Evolutionary conservation across 1,140 invertebrate species (phyloP).

Genomic region (Nilaparvata lugens): DNA sequence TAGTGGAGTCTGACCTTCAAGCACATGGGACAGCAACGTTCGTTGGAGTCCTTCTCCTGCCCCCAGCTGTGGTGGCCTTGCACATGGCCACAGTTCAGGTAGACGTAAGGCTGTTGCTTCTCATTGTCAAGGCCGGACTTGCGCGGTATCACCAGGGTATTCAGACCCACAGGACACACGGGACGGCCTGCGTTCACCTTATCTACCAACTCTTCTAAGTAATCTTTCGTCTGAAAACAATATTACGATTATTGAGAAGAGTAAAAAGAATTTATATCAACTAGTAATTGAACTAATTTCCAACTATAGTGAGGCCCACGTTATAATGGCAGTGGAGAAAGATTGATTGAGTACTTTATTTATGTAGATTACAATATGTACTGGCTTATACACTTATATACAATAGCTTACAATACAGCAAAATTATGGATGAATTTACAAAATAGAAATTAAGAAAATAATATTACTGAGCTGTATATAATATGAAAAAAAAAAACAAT

Average conservation of each 20-base stretch:
- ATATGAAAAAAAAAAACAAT: too few relatives aligned
- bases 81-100: constrained; percentile 96
- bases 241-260: too few relatives aligned
- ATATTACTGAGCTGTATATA: too few relatives aligned
- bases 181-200: constrained; percentile 94
- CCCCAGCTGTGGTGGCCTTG: constrained; percentile 85
- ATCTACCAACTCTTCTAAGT: constrained; percentile 88
- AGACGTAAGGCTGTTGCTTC: constrained; percentile 91
- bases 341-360: too few relatives aligned
- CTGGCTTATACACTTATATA: too few relatives aligned
- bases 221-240: constrained; percentile 67
- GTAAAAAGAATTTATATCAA: neutral
- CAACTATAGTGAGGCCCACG: too few relatives aligned
- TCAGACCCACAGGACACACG: constrained; percentile 98
- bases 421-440: too few relatives aligned
- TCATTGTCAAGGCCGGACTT: constrained; percentile 59
- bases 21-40: constrained; percentile 89
- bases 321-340: too few relatives aligned
- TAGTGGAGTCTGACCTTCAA: constrained; percentile 52
- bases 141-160: constrained; percentile 95
- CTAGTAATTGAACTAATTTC: too few relatives aligned
- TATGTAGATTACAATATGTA: too few relatives aligned
- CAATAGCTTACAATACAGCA: too few relatives aligned
- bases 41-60: constrained; percentile 71
- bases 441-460: too few relatives aligned